Conservation (phyloP, 2,113 vertebrate genomes). For the Mirza zaza region DNA sequence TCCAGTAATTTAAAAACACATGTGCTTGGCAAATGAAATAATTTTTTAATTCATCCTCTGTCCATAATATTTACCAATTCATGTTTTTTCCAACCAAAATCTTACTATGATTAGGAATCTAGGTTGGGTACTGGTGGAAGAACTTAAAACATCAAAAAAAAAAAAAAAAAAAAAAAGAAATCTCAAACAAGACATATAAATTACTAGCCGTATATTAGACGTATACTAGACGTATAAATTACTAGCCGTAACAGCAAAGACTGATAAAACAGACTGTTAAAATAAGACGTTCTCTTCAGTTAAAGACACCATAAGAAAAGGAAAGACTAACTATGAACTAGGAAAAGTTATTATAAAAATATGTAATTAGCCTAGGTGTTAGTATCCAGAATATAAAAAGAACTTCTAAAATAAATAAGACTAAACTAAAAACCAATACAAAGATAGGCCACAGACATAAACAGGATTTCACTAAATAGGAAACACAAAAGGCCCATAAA, state of each 20-base stretch:
- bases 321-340: not conserved
- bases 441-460: slow-evolving; percentile 4
- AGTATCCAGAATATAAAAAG: slow-evolving; percentile 40
- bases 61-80: slow-evolving; percentile 42
- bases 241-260: slow-evolving; percentile 20
- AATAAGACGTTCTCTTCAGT: slow-evolving; percentile 48
- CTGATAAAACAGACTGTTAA: slow-evolving; percentile 35
- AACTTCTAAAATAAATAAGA: slow-evolving; percentile 46
- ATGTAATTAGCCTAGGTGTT: slow-evolving; percentile 25
- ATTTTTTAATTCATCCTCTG: slow-evolving; percentile 24
- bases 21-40: slow-evolving; percentile 35
- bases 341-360: not conserved
- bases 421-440: not conserved
- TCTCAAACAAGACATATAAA: slow-evolving; percentile 49
- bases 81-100: slow-evolving; percentile 42
- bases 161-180: slow-evolving; percentile 15
- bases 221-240: slow-evolving; percentile 48
- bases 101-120: slow-evolving; percentile 13
- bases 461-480: not conserved
- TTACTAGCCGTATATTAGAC: not conserved
- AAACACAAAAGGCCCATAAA: not conserved
- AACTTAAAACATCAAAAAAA: slow-evolving; percentile 37
- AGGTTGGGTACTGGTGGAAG: not conserved
- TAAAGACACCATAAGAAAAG: slow-evolving; percentile 45
- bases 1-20: slow-evolving; percentile 22